Conservation (phyloP, 2,888 invertebrate genomes). For the Hermaeophaga mercurialis region DNA sequence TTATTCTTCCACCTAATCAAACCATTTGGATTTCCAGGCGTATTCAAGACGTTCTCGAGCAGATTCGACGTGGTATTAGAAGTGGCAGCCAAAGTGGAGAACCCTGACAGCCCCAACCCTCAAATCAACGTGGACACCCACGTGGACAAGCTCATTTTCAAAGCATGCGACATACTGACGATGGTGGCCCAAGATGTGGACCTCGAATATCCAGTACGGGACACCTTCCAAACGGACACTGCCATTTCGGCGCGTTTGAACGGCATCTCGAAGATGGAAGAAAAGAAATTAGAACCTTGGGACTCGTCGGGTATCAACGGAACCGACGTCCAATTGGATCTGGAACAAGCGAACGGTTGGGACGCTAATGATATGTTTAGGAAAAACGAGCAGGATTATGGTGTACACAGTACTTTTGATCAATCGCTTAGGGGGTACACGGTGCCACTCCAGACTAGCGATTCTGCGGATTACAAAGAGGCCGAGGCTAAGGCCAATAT, state of each 20-base stretch:
- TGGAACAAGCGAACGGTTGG: constrained; percentile 93
- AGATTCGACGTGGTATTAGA: constrained; percentile 87
- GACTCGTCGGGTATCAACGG: constrained; percentile 67
- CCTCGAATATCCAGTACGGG: constrained; percentile 85
- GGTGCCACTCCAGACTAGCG: constrained; percentile 80
- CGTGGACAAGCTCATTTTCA: constrained; percentile 82
- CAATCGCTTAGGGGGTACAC: constrained; percentile 92
- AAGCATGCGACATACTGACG: constrained; percentile 81
- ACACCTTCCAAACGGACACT: constrained; percentile 87
- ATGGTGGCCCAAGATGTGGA: constrained; percentile 85
- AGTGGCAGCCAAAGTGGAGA: constrained; percentile 82
- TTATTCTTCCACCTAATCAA: too few species aligned
- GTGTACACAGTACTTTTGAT: constrained; percentile 88
- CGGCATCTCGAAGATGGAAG: constrained; percentile 58
- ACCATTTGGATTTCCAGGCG: constrained; percentile 51
- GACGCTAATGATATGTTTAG: constrained; percentile 96
- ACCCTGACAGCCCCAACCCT: constrained; percentile 60
- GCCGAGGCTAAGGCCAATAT: constrained; percentile 86
- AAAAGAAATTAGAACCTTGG: constrained; percentile 91
- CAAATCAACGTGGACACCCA: constrained; percentile 71
- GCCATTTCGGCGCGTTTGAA: constrained; percentile 79
- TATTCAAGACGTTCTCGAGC: constrained; percentile 87
- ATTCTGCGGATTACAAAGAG: constrained; percentile 83
- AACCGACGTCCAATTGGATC: constrained; percentile 66
- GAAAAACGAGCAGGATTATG: constrained; percentile 89